These are phyloP conservation scores for Condylostylus longicornis DNA, from an alignment of 1,140 invertebrate species.

Conservation along the genomic window DNA sequence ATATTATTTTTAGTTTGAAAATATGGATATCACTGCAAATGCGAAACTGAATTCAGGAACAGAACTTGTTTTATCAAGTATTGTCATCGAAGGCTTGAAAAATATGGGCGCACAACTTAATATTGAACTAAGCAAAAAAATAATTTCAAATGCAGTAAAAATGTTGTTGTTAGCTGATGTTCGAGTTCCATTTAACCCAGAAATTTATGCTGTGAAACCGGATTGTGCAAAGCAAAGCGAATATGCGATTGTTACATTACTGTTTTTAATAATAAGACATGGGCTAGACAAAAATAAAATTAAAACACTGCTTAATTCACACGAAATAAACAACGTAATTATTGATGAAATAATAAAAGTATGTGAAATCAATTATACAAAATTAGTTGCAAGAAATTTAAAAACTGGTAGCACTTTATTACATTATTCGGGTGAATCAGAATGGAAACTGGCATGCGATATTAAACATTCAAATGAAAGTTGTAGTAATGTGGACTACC, in stretches of 20 bases:
- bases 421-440: constrained; percentile 26
- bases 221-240: constrained; percentile 27
- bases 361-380: constrained; percentile 23
- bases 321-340: constrained; percentile 9
- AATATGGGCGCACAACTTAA: too few species aligned
- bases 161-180: too few species aligned
- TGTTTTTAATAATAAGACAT: constrained; percentile 24
- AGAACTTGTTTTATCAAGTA: too few species aligned
- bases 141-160: too few species aligned
- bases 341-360: constrained; percentile 20
- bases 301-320: constrained; percentile 15
- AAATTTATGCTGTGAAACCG: constrained; percentile 25
- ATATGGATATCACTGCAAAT: too few species aligned
- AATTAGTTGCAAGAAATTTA: constrained; percentile 20
- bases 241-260: constrained; percentile 24
- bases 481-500: constrained; percentile 17
- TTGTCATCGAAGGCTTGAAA: too few species aligned
- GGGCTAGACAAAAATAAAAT: constrained; percentile 12
- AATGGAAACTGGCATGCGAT: constrained; percentile 28
- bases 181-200: constrained; percentile 26
- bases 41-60: too few species aligned
- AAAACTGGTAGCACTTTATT: constrained; percentile 23
- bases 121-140: too few species aligned
- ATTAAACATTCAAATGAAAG: constrained; percentile 25
- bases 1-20: too few species aligned